Percentiles rank a stretch among this genome's conserved stretches.
These are phyloP conservation scores for Origma solitaria DNA, from an alignment of 2,113 vertebrate species.

Conservation along the genomic window DNA sequence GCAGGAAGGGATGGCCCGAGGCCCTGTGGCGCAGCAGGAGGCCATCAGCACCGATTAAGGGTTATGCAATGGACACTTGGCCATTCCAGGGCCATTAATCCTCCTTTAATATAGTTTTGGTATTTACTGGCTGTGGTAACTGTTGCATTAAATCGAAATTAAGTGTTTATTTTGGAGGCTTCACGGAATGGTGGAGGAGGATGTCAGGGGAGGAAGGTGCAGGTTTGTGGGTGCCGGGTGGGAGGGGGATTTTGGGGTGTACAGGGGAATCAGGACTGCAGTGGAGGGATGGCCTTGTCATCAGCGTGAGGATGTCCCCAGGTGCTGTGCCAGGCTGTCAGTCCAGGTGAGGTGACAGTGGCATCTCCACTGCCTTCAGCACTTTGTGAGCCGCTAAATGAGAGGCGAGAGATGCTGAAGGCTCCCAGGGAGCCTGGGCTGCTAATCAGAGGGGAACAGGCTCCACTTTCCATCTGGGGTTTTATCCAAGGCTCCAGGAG, in stretches of 20 bases:
- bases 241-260: background rate
- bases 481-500: background rate
- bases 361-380: background rate
- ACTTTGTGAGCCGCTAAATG: background rate
- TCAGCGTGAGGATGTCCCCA: background rate
- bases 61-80: background rate
- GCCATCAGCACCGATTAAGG: background rate
- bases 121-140: background rate
- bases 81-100: background rate
- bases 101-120: background rate
- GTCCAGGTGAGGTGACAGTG: background rate
- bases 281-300: background rate
- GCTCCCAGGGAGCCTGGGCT: background rate
- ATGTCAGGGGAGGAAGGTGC: background rate
- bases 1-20: background rate
- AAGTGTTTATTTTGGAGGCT: background rate
- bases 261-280: background rate
- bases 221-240: background rate
- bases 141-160: background rate
- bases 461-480: background rate
- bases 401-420: background rate
- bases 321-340: background rate
- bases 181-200: background rate
- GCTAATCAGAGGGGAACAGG: conserved; percentile 5
- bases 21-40: background rate